Percentiles rank a stretch among this genome's conserved stretches.
phyloP scores from a whole-genome alignment of 64 coral and sea anemone species.

The Stichodactyla helianthus region DNA sequence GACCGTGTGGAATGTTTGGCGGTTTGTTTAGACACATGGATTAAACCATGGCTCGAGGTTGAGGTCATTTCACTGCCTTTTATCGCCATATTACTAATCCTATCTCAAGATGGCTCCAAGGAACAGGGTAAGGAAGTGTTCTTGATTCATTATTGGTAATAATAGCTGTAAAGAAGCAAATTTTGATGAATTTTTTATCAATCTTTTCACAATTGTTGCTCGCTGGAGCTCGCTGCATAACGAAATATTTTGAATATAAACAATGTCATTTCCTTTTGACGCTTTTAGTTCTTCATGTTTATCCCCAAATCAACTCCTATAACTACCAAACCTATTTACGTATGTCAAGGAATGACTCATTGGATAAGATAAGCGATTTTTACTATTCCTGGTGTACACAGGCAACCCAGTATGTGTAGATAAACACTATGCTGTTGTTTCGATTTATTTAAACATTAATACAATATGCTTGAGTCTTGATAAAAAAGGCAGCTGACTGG shows the following conservation, averaged over 20 bases:
- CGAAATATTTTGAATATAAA: not conserved
- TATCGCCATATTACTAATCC: not conserved
- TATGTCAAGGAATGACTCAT: not conserved
- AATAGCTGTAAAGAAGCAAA: not conserved
- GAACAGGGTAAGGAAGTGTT: slow-evolving; percentile 3
- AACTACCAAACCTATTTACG: not conserved
- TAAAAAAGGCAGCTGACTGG: not conserved
- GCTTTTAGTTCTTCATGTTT: not conserved
- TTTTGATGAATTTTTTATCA: not conserved
- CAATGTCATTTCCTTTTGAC: slow-evolving; percentile 12
- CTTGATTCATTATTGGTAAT: not conserved
- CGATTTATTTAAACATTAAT: not conserved
- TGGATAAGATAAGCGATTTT: not conserved
- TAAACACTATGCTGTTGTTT: not conserved
- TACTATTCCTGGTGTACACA: not conserved
- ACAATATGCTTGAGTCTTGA: not conserved
- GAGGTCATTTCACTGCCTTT: not conserved
- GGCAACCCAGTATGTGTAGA: not conserved
- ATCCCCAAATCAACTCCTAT: not conserved
- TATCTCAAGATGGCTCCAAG: slow-evolving; percentile 2
- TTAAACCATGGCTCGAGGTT: not conserved
- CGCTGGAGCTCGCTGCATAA: not conserved
- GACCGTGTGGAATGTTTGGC: slow-evolving; percentile 4
- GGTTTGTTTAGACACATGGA: slow-evolving; percentile 28
- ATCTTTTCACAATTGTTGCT: not conserved